Conservation (phyloP, 2,113 vertebrate species). For the Phylloscopus trochiloides region DNA sequence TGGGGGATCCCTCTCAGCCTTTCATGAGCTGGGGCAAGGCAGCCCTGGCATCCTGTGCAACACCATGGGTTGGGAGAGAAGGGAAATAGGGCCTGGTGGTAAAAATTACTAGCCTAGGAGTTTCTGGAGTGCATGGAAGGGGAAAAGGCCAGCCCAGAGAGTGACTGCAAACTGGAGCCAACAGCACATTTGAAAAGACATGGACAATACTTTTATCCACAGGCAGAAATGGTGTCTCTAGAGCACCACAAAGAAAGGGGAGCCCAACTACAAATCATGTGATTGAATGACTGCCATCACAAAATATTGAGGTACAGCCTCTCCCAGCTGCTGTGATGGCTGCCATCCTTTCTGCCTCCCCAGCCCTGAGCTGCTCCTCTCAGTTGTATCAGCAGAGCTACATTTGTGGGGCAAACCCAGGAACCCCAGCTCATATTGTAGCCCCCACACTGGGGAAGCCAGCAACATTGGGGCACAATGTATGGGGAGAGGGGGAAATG, state of each 20-base stretch:
- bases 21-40: not conserved
- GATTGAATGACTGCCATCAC: not conserved
- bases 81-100: not conserved
- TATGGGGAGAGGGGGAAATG: accelerated
- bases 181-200: not conserved
- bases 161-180: not conserved
- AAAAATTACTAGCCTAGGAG: not conserved
- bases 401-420: not conserved
- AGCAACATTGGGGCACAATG: accelerated
- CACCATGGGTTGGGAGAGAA: not conserved
- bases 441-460: not conserved
- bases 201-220: not conserved
- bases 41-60: not conserved
- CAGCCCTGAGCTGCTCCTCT: not conserved
- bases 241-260: not conserved
- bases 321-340: not conserved
- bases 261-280: not conserved
- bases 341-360: not conserved
- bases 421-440: not conserved
- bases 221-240: not conserved
- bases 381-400: not conserved
- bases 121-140: not conserved
- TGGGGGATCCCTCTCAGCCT: not conserved
- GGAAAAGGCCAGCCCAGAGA: not conserved
- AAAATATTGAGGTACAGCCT: not conserved